Percentiles rank a stretch among this genome's conserved stretches.
phyloP scores from a whole-genome alignment of 2,797 vertebrate genomes.

The Poeciliopsis gracilis region DNA sequence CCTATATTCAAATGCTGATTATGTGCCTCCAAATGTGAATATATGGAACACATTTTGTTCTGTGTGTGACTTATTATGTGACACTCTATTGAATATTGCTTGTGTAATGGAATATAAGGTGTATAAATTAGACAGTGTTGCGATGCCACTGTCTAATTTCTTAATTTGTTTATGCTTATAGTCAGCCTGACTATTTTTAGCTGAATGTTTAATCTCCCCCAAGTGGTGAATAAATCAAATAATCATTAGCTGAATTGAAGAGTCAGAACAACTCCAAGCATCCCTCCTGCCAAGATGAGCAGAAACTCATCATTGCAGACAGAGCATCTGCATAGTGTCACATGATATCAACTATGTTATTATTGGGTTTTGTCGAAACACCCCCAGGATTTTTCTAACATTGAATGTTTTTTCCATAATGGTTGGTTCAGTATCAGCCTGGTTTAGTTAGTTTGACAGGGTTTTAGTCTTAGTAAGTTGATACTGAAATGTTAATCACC shows the following conservation, averaged over 20 bases:
- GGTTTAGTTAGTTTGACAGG: no score
- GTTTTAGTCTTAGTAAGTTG: not conserved
- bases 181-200: not conserved
- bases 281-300: not conserved
- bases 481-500: not conserved
- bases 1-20: not conserved
- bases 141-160: not conserved
- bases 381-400: no score
- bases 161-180: not conserved
- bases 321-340: not conserved
- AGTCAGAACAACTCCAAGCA: not conserved
- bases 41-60: not conserved
- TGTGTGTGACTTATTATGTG: not conserved
- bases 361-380: not conserved
- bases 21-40: not conserved
- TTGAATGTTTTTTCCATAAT: no score
- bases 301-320: not conserved
- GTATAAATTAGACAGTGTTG: not conserved
- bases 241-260: not conserved
- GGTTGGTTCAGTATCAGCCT: not conserved
- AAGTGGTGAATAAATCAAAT: not conserved
- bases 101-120: not conserved
- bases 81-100: not conserved
- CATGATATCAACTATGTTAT: not conserved
- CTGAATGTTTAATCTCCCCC: not conserved